Percentiles rank a stretch among this genome's conserved stretches.
Conservation (phyloP, 2,888 invertebrate genomes). For the Liodrosophila aerea region DNA sequence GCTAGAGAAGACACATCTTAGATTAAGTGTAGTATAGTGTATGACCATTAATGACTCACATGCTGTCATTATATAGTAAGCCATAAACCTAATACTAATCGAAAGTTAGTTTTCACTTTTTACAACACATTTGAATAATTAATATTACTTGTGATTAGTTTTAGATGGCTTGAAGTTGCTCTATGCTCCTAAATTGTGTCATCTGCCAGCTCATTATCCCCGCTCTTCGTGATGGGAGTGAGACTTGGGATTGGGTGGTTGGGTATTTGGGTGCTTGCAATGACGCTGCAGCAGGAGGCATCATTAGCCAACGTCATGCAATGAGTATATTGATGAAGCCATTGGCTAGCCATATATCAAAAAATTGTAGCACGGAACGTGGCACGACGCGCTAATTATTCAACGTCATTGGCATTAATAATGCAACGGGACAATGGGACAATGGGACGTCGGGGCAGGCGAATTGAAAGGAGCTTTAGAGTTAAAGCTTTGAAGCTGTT, state of each 20-base stretch:
- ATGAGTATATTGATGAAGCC: slow-evolving; percentile 63
- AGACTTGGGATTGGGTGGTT: neutral
- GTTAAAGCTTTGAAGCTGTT: slow-evolving; percentile 21
- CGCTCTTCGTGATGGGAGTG: too few relatives aligned
- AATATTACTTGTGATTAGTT: too few relatives aligned
- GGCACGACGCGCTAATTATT: slow-evolving; percentile 64
- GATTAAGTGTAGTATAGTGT: too few relatives aligned
- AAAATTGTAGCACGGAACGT: slow-evolving; percentile 48
- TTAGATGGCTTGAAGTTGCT: too few relatives aligned
- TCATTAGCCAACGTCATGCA: slow-evolving; percentile 27
- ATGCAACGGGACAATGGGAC: too few relatives aligned
- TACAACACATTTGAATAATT: too few relatives aligned
- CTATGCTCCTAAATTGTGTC: slow-evolving; percentile 22
- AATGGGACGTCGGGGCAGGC: too few relatives aligned
- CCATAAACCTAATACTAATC: too few relatives aligned
- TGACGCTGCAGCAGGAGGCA: slow-evolving; percentile 19
- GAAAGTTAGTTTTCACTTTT: too few relatives aligned
- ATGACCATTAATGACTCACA: too few relatives aligned
- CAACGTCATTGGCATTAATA: slow-evolving; percentile 75
- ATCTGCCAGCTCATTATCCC: slow-evolving; percentile 33
- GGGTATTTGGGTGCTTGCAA: neutral
- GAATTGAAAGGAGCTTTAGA: neutral
- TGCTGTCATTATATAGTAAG: too few relatives aligned
- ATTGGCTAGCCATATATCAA: slow-evolving; percentile 40
- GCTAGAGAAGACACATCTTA: too few relatives aligned